Percentiles rank a stretch among this genome's conserved stretches.
phyloP scores from a whole-genome alignment of 2,113 vertebrate species.

The Tragulus kanchil region DNA sequence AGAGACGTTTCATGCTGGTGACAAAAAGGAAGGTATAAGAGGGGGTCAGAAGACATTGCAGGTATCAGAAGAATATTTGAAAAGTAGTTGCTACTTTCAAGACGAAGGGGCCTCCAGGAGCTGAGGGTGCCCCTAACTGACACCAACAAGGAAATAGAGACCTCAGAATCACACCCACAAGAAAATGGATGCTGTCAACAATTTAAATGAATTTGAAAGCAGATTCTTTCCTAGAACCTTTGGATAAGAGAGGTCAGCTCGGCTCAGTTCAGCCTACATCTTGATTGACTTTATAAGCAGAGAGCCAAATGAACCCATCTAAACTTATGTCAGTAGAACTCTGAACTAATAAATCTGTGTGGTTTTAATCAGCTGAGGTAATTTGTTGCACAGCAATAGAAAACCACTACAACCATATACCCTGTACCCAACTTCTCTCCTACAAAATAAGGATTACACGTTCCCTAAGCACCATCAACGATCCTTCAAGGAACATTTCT shows the following conservation, averaged over 20 bases:
- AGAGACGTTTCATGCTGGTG: neutral
- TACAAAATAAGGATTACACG: conserved; percentile 13
- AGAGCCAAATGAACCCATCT: neutral
- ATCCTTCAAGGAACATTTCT: neutral
- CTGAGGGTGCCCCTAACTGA: neutral
- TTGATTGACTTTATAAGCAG: neutral
- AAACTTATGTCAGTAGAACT: neutral
- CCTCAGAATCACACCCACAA: neutral
- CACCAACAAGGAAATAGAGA: neutral
- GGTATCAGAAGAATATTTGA: neutral
- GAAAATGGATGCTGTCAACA: neutral
- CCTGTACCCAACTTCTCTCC: neutral
- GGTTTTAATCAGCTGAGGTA: neutral
- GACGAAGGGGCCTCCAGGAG: neutral
- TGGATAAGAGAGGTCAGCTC: neutral
- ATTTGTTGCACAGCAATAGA: conserved; percentile 17
- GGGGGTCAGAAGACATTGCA: neutral
- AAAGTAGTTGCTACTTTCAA: neutral
- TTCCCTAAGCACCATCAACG: neutral
- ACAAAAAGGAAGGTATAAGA: neutral
- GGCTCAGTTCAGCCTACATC: neutral
- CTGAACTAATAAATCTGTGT: neutral
- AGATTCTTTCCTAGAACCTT: neutral
- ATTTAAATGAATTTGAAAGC: neutral
- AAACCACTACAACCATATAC: neutral